Conservation (phyloP, 64 coral and sea anemone species). For the Pachyseris speciosa region DNA sequence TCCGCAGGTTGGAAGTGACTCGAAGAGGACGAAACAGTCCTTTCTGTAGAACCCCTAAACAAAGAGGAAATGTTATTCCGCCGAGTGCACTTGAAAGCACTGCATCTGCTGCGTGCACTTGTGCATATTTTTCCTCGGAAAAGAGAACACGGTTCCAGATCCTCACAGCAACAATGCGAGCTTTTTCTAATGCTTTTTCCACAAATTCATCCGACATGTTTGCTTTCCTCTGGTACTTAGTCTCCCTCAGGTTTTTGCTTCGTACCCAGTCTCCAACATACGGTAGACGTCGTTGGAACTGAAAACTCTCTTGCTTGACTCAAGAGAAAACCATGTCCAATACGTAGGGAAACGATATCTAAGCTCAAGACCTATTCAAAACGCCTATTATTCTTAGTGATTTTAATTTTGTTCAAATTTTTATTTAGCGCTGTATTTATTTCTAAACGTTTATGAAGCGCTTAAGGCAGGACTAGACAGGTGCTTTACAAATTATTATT, state of each 20-base stretch:
- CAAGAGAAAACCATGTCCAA: too few relatives aligned
- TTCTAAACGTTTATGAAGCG: too few relatives aligned
- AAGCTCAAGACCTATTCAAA: too few relatives aligned
- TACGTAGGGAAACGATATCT: too few relatives aligned
- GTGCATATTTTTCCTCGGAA: neutral
- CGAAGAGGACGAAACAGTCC: conserved; percentile 79
- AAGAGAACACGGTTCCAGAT: conserved; percentile 10
- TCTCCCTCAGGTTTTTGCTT: neutral
- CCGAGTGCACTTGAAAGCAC: conserved; percentile 32
- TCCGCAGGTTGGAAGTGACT: conserved; percentile 55
- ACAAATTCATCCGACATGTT: conserved; percentile 76
- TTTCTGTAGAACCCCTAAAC: conserved; percentile 64
- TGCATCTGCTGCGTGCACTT: conserved; percentile 30
- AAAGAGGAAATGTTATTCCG: conserved; percentile 67
- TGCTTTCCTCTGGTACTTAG: neutral
- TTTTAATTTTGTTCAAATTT: too few relatives aligned
- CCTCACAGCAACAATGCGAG: neutral
- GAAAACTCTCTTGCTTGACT: too few relatives aligned
- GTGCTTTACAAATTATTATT: too few relatives aligned
- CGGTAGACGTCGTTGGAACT: too few relatives aligned
- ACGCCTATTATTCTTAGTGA: too few relatives aligned
- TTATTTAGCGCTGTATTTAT: too few relatives aligned
- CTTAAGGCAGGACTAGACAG: too few relatives aligned
- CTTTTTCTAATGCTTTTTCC: conserved; percentile 13
- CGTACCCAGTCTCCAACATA: neutral